These are phyloP conservation scores for Mesorhabditis sp. DNA, from an alignment of 2,888 invertebrate species.

Conservation along the genomic window DNA sequence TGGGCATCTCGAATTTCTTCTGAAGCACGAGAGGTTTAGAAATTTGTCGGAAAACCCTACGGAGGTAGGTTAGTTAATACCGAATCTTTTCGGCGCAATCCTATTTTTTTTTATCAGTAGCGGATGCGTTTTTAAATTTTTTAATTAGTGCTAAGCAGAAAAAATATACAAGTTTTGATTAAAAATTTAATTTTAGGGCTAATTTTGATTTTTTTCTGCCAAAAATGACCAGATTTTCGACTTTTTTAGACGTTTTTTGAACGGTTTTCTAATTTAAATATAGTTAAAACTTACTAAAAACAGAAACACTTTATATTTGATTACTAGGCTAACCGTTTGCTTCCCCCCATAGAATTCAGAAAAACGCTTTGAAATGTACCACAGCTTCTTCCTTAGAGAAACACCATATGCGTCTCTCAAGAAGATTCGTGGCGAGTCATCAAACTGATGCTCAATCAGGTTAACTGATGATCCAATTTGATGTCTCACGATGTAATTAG, in stretches of 20 bases:
- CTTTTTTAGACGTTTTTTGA: too few relatives aligned
- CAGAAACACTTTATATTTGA: too few relatives aligned
- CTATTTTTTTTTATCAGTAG: too few relatives aligned
- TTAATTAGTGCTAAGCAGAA: background rate
- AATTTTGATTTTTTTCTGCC: background rate
- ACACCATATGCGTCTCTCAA: constrained; percentile 63
- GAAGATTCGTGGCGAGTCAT: constrained; percentile 66
- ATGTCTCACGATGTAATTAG: constrained; percentile 11
- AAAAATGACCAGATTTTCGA: too few relatives aligned
- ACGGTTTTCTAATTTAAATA: too few relatives aligned
- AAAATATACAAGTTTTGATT: background rate
- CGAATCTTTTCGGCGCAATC: too few relatives aligned
- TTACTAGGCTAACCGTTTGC: too few relatives aligned
- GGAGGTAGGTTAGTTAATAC: constrained; percentile 61
- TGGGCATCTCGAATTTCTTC: constrained; percentile 69
- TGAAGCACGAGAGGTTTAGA: constrained; percentile 72
- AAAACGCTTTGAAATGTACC: too few relatives aligned
- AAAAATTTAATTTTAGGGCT: background rate
- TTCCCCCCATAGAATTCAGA: background rate
- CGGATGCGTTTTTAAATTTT: background rate
- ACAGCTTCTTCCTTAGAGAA: constrained; percentile 3
- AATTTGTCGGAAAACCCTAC: constrained; percentile 69
- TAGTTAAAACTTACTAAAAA: too few relatives aligned
- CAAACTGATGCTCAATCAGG: constrained; percentile 72
- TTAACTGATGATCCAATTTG: constrained; percentile 52